Evolutionary conservation across 2,113 vertebrate genomes (phyloP).

Genomic region (Choloepus hoffmanni): DNA sequence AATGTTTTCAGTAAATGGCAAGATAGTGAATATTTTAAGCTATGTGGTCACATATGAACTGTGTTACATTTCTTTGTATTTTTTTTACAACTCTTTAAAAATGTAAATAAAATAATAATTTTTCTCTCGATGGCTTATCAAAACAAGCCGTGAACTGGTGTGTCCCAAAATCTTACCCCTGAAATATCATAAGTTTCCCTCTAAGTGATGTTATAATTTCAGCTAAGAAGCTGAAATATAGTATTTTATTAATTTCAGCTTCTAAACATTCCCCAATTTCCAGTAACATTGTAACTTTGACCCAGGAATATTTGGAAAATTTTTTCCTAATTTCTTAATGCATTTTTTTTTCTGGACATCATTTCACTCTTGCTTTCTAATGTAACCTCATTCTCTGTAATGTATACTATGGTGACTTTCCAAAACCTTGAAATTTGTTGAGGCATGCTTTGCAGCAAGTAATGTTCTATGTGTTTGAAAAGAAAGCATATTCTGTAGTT

Average conservation of each 20-base stretch:
- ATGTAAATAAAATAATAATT: not conserved
- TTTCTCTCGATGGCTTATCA: not conserved
- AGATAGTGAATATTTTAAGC: slow-evolving; percentile 9
- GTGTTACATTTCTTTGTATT: not conserved
- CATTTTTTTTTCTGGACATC: not conserved
- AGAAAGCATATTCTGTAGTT: not conserved
- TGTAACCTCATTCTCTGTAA: not conserved
- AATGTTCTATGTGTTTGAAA: not conserved
- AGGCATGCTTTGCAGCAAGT: not conserved
- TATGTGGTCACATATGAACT: not conserved
- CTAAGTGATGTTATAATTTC: not conserved
- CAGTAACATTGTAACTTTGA: not conserved
- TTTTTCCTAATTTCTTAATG: not conserved
- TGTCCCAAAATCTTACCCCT: not conserved
- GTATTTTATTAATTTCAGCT: not conserved
- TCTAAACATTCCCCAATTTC: not conserved
- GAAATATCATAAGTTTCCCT: not conserved
- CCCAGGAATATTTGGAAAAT: not conserved
- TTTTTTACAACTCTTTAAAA: not conserved
- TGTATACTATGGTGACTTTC: not conserved
- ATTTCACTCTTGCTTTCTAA: slow-evolving; percentile 36
- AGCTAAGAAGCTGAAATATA: not conserved
- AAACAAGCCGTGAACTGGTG: not conserved
- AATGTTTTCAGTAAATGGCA: not conserved
- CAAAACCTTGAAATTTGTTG: not conserved